phyloP scores from a whole-genome alignment of 2,797 vertebrate genomes.

The Borostomias antarcticus region DNA sequence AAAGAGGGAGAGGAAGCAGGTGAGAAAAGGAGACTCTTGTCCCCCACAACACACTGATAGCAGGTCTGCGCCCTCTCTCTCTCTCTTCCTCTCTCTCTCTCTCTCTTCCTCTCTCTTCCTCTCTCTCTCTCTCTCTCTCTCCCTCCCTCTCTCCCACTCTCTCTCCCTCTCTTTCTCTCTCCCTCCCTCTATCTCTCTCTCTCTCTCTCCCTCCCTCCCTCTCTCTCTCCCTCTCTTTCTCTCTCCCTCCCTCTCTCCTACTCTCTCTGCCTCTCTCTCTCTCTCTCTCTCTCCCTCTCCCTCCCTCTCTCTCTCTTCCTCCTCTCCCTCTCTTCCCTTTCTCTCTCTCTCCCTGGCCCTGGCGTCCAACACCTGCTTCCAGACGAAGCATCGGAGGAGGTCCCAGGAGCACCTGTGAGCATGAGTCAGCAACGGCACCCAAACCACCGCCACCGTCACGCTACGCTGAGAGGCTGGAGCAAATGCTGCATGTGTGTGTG shows the following conservation, averaged over 20 bases:
- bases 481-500: too few species aligned
- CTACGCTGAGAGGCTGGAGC: too few species aligned
- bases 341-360: slow-evolving; percentile 13
- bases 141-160: background rate
- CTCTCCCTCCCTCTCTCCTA: background rate
- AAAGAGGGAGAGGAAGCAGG: background rate
- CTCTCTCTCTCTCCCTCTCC: background rate
- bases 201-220: background rate
- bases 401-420: too few species aligned
- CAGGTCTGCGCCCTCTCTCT: background rate
- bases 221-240: background rate
- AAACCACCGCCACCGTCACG: too few species aligned
- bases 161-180: too few species aligned
- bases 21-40: slow-evolving; percentile 1
- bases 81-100: background rate
- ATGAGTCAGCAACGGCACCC: too few species aligned
- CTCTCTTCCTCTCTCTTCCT: background rate
- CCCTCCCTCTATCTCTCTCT: too few species aligned
- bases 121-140: background rate
- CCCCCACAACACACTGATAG: slow-evolving; percentile 1
- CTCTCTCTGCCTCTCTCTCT: background rate
- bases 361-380: slow-evolving; percentile 44
- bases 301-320: slow-evolving; percentile 29
- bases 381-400: too few species aligned
- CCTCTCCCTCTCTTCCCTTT: slow-evolving; percentile 40